Percentiles rank a stretch among this genome's conserved stretches.
These are phyloP conservation scores for Ia io DNA, from an alignment of 2,113 vertebrate genomes.

Conservation along the genomic window DNA sequence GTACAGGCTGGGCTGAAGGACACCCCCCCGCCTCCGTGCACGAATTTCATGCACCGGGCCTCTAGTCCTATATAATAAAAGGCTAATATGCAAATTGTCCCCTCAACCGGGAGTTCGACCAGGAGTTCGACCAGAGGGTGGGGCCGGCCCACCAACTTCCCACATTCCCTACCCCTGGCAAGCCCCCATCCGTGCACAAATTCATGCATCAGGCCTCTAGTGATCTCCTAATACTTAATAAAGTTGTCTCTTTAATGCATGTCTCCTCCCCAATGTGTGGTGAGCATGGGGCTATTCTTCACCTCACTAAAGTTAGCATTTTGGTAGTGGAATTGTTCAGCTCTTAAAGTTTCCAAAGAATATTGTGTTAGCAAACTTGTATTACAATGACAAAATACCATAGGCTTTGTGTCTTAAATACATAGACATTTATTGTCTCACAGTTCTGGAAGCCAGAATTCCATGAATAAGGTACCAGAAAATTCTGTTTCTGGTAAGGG, in stretches of 20 bases:
- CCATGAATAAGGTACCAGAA: not conserved
- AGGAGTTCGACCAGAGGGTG: too few relatives aligned
- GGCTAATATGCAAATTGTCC: too few relatives aligned
- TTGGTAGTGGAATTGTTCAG: not conserved
- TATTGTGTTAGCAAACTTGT: not conserved
- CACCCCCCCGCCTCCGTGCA: too few relatives aligned
- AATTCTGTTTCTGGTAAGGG: not conserved
- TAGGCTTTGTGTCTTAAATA: not conserved
- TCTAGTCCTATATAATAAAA: too few relatives aligned
- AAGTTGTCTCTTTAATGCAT: not conserved
- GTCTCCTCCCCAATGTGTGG: not conserved
- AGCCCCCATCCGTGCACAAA: too few relatives aligned
- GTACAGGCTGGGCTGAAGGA: too few relatives aligned
- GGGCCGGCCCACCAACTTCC: too few relatives aligned
- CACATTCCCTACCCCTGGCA: too few relatives aligned
- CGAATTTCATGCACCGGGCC: too few relatives aligned
- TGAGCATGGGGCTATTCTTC: not conserved
- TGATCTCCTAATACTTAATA: not conserved
- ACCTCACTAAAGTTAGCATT: not conserved
- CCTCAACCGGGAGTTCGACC: too few relatives aligned
- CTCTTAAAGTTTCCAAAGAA: not conserved
- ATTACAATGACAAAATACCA: not conserved
- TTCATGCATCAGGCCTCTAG: too few relatives aligned
- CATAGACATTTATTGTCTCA: not conserved
- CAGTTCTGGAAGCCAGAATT: not conserved